phyloP scores from a whole-genome alignment of 2,888 invertebrate species.

The Neocrepidodera transversa region DNA sequence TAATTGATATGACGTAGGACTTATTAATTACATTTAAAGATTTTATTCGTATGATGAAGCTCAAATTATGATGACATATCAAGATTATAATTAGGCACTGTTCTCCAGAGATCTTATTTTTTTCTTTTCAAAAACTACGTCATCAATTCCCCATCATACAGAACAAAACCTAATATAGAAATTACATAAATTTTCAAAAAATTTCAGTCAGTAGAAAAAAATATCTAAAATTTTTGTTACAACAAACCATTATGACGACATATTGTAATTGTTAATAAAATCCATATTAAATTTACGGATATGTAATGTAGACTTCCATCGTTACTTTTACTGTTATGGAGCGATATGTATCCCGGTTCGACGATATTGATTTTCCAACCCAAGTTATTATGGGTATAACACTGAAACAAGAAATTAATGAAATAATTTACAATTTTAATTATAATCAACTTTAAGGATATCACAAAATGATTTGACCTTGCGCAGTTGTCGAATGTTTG shows the following conservation, averaged over 20 bases:
- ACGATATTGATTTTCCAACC: constrained; percentile 94
- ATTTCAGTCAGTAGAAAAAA: constrained; percentile 16
- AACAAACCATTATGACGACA: constrained; percentile 1
- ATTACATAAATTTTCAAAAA: constrained; percentile 20
- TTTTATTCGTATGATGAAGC: constrained; percentile 4
- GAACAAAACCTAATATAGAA: constrained; percentile 5
- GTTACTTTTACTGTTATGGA: constrained; percentile 49
- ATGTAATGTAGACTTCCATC: neutral
- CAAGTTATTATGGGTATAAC: constrained; percentile 89
- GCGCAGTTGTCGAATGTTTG: no score
- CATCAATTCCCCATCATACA: neutral
- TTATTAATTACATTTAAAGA: constrained; percentile 7
- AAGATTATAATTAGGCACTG: no score
- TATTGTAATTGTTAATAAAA: constrained; percentile 11
- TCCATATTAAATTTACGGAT: neutral
- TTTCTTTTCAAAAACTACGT: no score
- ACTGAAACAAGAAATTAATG: constrained; percentile 70
- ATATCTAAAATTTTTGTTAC: constrained; percentile 21
- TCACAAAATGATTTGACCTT: no score
- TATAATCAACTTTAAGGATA: no score
- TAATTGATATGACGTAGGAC: constrained; percentile 31
- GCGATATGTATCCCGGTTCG: constrained; percentile 68
- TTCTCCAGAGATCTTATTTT: no score
- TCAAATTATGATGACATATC: neutral
- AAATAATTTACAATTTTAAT: no score